Evolutionary conservation across 1,140 invertebrate species (phyloP), one percentile per base, ranked within the genome.

Genomic region (Oscheius sp.): DNA sequence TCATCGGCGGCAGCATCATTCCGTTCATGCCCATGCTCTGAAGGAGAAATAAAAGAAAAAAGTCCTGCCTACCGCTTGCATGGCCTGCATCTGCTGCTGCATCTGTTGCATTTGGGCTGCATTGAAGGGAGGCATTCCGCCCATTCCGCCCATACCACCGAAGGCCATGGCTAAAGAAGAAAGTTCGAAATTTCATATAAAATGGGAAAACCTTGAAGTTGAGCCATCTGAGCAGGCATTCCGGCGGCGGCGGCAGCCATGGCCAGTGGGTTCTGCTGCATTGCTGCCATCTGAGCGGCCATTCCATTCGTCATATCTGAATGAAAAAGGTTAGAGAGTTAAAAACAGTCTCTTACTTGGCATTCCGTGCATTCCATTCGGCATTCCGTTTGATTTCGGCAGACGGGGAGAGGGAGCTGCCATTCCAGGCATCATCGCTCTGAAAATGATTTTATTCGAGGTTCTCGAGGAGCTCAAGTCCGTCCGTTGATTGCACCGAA

Each of bases 371-470:
- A 68, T 61, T 59, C 52, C 55, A 31, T 61, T 68, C 32, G 49
- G 67, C 49, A 68, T 58, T 59, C 67, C 67, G n/a, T 55, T 55
- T 7, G 49, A 13, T 23, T 55, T 55, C 23, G 36, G 67, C 15
- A 68, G 15, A 31, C 67, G 29, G 15, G 67, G 32, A 32, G 55
- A 38, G 2, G 49, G 49, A 7, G 67, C 32, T n/a, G 67, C 49
- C 52, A 68, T 68, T 15, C 67, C 67, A 3, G 29, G 29, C 45
- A 68, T 38, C 52, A 68, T 68, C 15, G 49, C 67, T 55, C 49
- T 55, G 23, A 55, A 55, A 42, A 10, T 42, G 38, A n/a, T n/a
- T 55, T 15, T 55, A 7, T 55, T 7, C 49, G 28, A n/a, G n/a
- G n/a, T n/a, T n/a, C n/a, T n/a, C n/a, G n/a, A n/a, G n/a, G n/a